These are phyloP conservation scores for Myiagra hebetior DNA, from an alignment of 2,113 vertebrate species.

Conservation along the genomic window DNA sequence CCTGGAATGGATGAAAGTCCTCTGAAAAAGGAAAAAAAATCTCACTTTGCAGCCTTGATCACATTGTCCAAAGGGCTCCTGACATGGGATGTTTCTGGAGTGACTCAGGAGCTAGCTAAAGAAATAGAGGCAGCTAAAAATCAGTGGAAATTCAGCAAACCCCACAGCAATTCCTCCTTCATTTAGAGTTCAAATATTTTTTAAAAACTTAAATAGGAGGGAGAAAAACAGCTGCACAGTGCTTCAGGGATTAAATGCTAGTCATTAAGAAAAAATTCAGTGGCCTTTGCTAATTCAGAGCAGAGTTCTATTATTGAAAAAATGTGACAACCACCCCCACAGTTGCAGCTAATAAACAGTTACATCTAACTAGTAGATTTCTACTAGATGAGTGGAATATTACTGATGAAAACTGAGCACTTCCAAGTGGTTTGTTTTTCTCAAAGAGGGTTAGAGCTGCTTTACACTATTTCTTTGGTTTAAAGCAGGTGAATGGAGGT, in stretches of 20 bases:
- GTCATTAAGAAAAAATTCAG: not conserved
- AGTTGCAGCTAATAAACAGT: not conserved
- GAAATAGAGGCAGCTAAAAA: not conserved
- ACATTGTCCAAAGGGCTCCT: not conserved
- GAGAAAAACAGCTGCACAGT: not conserved
- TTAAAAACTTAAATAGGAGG: not conserved
- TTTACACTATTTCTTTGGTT: not conserved
- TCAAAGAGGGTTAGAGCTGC: not conserved
- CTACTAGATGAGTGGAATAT: not conserved
- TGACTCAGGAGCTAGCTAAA: not conserved
- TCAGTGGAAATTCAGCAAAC: not conserved
- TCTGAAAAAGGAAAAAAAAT: not conserved
- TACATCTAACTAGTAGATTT: not conserved
- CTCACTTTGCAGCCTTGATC: not conserved
- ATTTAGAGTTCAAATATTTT: not conserved
- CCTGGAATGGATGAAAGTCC: not conserved
- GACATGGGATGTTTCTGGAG: not conserved
- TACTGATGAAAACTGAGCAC: not conserved
- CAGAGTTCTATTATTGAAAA: not conserved
- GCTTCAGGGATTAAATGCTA: not conserved
- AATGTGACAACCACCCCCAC: not conserved
- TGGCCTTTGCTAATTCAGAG: not conserved
- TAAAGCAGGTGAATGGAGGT: not conserved
- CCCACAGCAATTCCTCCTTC: not conserved
- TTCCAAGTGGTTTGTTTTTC: not conserved